These are phyloP conservation scores for Conus canariensis DNA, from an alignment of 2,888 invertebrate genomes.

Conservation along the genomic window DNA sequence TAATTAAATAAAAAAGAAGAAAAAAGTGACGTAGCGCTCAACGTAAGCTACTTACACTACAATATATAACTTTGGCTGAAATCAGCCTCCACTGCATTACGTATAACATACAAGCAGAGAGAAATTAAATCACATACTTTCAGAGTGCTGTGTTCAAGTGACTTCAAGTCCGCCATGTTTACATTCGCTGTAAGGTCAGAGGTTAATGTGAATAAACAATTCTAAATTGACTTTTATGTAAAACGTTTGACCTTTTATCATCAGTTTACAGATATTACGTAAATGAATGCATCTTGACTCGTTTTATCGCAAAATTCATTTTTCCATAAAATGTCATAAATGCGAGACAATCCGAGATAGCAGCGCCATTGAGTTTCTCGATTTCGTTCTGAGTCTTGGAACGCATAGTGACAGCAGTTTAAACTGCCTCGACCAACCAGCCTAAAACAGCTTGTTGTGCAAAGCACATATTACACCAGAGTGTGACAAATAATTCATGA, in stretches of 20 bases:
- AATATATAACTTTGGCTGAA: too few relatives aligned
- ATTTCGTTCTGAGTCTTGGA: neutral
- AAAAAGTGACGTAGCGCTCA: too few relatives aligned
- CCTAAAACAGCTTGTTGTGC: neutral
- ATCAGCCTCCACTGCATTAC: too few relatives aligned
- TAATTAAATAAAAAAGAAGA: too few relatives aligned
- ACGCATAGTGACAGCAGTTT: neutral
- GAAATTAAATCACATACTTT: slow-evolving; percentile 24
- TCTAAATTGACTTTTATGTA: neutral
- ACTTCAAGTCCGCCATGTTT: slow-evolving; percentile 93
- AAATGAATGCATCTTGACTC: neutral
- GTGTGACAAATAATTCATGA: neutral
- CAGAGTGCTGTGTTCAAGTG: slow-evolving; percentile 87
- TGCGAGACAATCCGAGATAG: slow-evolving; percentile 29
- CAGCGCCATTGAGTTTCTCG: slow-evolving; percentile 40
- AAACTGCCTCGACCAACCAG: too few relatives aligned
- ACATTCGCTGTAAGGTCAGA: slow-evolving; percentile 1
- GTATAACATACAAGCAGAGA: neutral
- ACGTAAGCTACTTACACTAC: too few relatives aligned
- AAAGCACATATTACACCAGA: neutral
- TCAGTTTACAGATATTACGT: neutral
- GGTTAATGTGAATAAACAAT: slow-evolving; percentile 6
- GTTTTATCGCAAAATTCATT: neutral
- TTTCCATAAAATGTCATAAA: neutral
- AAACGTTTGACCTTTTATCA: neutral